A percentile compares a stretch with the other conserved stretches of the same genome.
phyloP scores from a whole-genome alignment of 2,113 vertebrate species.

The Carollia perspicillata region DNA sequence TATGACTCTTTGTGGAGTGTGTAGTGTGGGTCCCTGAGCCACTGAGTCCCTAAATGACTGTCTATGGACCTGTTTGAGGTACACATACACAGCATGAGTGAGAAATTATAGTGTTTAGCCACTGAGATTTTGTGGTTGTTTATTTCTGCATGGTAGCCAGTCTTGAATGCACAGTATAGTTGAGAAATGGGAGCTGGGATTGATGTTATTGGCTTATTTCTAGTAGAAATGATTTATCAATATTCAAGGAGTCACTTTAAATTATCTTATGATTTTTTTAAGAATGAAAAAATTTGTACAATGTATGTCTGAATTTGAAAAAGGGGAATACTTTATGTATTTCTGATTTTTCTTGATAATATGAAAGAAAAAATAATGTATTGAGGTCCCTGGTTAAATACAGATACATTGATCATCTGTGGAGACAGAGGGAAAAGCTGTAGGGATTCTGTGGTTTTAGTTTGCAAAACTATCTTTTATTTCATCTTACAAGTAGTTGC shows the following conservation, averaged over 20 bases:
- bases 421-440: neutral
- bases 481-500: neutral
- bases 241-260: constrained; percentile 53
- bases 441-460: constrained; percentile 27
- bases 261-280: constrained; percentile 45
- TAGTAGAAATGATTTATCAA: constrained; percentile 38
- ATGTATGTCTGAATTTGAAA: constrained; percentile 25
- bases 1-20: neutral
- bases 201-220: constrained; percentile 41
- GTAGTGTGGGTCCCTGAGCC: neutral
- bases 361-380: neutral
- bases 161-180: neutral
- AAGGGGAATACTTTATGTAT: neutral
- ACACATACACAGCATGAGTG: neutral
- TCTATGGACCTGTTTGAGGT: neutral
- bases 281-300: constrained; percentile 59
- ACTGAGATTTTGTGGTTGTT: neutral
- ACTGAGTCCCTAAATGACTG: neutral
- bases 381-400: neutral
- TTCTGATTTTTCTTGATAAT: neutral
- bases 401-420: accelerated
- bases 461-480: constrained; percentile 7
- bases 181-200: constrained; percentile 20
- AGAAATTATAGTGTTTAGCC: neutral
- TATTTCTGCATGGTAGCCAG: neutral